phyloP scores from a whole-genome alignment of 2,113 vertebrate species.

The Camelus dromedarius region DNA sequence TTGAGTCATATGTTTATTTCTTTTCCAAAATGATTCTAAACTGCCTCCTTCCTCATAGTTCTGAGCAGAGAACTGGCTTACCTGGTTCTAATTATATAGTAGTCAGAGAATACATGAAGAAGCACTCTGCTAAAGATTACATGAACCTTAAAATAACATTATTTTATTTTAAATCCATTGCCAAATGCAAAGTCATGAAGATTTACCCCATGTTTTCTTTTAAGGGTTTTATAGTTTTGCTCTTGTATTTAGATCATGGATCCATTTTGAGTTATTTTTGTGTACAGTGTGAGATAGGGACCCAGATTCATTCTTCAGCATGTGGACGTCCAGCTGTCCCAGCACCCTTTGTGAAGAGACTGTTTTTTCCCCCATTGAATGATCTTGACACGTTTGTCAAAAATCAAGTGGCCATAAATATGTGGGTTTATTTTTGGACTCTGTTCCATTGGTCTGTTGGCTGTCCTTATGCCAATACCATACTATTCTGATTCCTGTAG shows the following conservation, averaged over 20 bases:
- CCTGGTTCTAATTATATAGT: not conserved
- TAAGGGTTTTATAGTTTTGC: not conserved
- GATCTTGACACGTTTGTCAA: not conserved
- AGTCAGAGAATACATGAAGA: not conserved
- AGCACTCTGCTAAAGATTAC: not conserved
- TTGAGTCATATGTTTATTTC: conserved; percentile 23
- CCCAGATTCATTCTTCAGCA: not conserved
- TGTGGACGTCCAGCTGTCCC: not conserved
- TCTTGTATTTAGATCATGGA: not conserved
- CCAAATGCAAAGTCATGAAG: not conserved
- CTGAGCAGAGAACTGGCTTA: conserved; percentile 29
- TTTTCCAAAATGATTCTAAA: not conserved
- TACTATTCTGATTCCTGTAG: not conserved
- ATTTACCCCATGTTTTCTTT: not conserved
- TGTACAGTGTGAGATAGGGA: not conserved
- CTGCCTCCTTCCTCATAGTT: conserved; percentile 2
- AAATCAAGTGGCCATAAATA: not conserved
- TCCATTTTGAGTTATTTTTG: not conserved
- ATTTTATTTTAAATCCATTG: not conserved
- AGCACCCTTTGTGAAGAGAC: not conserved
- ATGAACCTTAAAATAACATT: not conserved
- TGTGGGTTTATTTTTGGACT: not conserved
- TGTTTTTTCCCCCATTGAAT: not conserved
- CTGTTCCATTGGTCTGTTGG: not conserved
- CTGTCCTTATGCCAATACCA: not conserved